Base-by-base conservation (phyloP, 2,113 vertebrate species). In the Cheilinus undulatus region DNA sequence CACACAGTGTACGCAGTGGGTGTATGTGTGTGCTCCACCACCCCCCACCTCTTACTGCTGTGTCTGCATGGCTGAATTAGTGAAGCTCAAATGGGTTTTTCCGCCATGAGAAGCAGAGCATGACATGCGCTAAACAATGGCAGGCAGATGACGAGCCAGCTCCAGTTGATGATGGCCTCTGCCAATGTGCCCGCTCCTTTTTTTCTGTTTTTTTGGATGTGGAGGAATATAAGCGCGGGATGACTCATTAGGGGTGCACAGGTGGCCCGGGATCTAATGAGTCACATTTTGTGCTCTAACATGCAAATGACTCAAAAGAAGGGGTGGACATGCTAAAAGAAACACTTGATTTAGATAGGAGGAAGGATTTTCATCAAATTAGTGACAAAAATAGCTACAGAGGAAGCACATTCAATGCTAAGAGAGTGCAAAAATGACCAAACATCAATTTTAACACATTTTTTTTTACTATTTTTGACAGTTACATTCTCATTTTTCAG, bases 121-220 rank as follows among this genome's bases (percentile, higher is more conserved):
- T 95, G 95, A 95, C 93, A 94, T 91, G 90, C 72, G 59, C 80
- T 76, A 80, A 88, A 91, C 89, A 93, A 92, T 84, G 86, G 86
- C 88, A 73, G 83, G 83, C 86, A 76, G 86, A 90, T 82, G 89
- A 91, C 77, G 82, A 80, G 80, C 84, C 75, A 72, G 76, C 85
- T 78, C 79, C 77, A 73, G 86, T 76, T 74, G 87, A 88, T 72
- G 88, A 86, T 81, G 81, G 81, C 75, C 73, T 80, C 78, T 73
- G 82, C 71, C 59, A 49, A 76, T 42, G 40, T 22, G 51, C 78
- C 27, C 27, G 43, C 26, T 71, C 80, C 62, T 74, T 59, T 32
- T 63, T 71, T 54, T 34, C 34, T 46, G 13, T 17, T 19, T 30
- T 19, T 43, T 40, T 71, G 73, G 9, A 78, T 66, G 73, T 57